Conservation (phyloP, 2,797 vertebrate species). For the Lophius americanus region DNA sequence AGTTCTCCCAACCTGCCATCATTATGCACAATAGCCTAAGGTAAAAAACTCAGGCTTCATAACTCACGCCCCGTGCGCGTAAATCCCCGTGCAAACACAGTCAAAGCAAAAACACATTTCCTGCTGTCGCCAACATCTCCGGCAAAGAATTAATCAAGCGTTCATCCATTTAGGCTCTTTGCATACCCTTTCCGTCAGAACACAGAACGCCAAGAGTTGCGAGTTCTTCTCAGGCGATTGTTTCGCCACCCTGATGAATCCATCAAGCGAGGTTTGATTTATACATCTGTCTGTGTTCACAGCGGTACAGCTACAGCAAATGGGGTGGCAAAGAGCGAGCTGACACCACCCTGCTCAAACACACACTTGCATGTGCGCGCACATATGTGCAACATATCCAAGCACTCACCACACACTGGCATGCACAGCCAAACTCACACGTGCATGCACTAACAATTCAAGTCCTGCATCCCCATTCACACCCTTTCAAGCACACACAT, state of each 20-base stretch:
- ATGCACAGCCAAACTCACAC: conserved; percentile 30
- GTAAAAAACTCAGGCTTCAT: conserved; percentile 90
- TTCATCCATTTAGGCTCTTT: conserved; percentile 99
- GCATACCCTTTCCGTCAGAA: conserved; percentile 99
- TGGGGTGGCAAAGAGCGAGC: conserved; percentile 95
- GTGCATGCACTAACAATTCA: conserved; percentile 39
- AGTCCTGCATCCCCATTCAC: conserved; percentile 32
- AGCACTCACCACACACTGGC: conserved; percentile 35
- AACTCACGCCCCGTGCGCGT: conserved; percentile 89
- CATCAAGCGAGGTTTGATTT: conserved; percentile 99
- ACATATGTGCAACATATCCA: conserved; percentile 63
- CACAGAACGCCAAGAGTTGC: conserved; percentile 93
- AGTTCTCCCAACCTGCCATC: conserved; percentile 82
- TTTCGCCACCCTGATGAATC: conserved; percentile 97
- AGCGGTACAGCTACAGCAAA: conserved; percentile 99
- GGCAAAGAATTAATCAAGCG: conserved; percentile 99
- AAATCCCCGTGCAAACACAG: conserved; percentile 94
- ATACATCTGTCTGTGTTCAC: conserved; percentile 99
- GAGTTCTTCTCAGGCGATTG: conserved; percentile 90
- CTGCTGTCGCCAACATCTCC: conserved; percentile 98
- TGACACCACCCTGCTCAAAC: conserved; percentile 82
- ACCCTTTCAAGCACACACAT: conserved; percentile 44
- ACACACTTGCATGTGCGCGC: conserved; percentile 56
- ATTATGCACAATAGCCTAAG: conserved; percentile 91
- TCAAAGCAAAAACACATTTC: conserved; percentile 97